Conservation (phyloP, 1,140 invertebrate species). For the Panagrolaimus sp. region DNA sequence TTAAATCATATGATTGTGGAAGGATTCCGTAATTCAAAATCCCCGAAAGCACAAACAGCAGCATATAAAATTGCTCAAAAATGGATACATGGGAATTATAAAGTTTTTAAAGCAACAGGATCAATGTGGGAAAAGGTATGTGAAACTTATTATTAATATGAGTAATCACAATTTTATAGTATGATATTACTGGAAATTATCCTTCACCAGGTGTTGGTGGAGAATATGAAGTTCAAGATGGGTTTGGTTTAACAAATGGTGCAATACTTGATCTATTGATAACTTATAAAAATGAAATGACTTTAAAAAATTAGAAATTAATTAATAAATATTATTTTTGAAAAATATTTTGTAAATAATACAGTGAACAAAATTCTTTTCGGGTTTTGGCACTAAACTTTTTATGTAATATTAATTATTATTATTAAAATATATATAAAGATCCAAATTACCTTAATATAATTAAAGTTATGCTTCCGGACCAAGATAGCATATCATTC, state of each 20-base stretch:
- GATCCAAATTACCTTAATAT: too few relatives aligned
- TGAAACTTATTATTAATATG: slow-evolving; percentile 57
- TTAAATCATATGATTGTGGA: slow-evolving; percentile 52
- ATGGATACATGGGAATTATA: slow-evolving; percentile 77
- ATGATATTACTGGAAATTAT: slow-evolving; percentile 25
- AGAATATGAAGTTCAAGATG: slow-evolving; percentile 64
- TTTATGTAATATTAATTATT: too few relatives aligned
- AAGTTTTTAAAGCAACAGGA: slow-evolving; percentile 69
- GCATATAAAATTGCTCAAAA: slow-evolving; percentile 64
- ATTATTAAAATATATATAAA: too few relatives aligned
- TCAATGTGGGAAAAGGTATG: slow-evolving; percentile 74
- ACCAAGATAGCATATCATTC: too few relatives aligned
- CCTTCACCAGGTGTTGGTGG: slow-evolving; percentile 21
- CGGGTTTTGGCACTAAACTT: too few relatives aligned
- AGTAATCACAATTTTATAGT: slow-evolving; percentile 24
- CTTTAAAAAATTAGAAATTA: too few relatives aligned
- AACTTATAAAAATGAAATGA: slow-evolving; percentile 16
- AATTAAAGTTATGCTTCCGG: too few relatives aligned
- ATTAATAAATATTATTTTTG: too few relatives aligned
- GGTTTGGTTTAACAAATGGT: slow-evolving; percentile 90
- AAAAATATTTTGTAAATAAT: too few relatives aligned
- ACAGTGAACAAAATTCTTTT: too few relatives aligned
- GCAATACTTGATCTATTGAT: slow-evolving; percentile 72
- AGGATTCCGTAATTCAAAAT: slow-evolving; percentile 42
- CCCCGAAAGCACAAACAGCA: slow-evolving; percentile 35